phyloP scores from a whole-genome alignment of 2,113 vertebrate species.

The Dicentrarchus labrax region DNA sequence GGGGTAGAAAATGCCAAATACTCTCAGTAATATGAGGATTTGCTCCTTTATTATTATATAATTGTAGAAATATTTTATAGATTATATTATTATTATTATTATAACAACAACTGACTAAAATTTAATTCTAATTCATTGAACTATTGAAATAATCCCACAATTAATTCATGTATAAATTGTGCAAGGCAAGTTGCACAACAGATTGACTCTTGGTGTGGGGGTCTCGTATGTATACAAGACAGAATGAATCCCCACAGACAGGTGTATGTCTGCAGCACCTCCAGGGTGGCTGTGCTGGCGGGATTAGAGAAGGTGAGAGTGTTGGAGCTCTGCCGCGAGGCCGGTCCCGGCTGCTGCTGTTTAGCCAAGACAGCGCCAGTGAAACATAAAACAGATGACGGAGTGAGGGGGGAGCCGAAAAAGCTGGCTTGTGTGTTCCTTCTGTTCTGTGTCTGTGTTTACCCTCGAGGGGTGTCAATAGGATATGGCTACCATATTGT shows the following conservation, averaged over 20 bases:
- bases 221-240: constrained; percentile 29
- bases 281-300: constrained; percentile 58
- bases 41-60: no score
- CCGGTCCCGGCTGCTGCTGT: constrained; percentile 74
- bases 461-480: constrained; percentile 71
- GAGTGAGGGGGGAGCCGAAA: constrained; percentile 29
- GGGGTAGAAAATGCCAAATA: not conserved
- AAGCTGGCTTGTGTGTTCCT: constrained; percentile 67
- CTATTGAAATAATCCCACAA: not conserved
- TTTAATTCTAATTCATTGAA: not conserved
- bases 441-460: constrained; percentile 76
- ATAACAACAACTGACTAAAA: not conserved
- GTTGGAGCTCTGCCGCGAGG: constrained; percentile 61
- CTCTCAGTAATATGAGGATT: not conserved
- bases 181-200: no score
- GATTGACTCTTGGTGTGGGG: constrained; percentile 1
- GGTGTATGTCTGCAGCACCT: constrained; percentile 71
- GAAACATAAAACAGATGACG: constrained; percentile 83
- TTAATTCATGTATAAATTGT: not conserved
- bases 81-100: not conserved
- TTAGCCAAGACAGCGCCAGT: constrained; percentile 69
- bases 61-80: no score
- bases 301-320: constrained; percentile 76
- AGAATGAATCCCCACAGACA: constrained; percentile 65
- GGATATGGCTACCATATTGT: constrained; percentile 72